phyloP scores from a whole-genome alignment of 2,113 vertebrate species.

The Podiceps cristatus region DNA sequence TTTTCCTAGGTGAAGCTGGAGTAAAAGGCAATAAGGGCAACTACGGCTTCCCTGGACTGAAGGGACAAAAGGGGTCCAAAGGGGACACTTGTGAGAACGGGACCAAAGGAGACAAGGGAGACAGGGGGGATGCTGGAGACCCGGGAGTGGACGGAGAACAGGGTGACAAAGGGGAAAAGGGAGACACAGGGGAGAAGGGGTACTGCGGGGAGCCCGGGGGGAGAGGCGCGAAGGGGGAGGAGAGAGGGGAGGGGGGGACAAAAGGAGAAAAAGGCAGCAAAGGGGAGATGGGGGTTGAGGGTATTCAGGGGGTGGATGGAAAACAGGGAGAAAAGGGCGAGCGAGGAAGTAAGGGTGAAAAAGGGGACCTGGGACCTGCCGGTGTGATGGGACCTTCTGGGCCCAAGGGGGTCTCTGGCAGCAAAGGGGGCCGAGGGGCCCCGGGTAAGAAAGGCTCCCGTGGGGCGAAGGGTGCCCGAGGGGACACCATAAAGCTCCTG shows the following conservation, averaged over 20 bases:
- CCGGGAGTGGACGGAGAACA: conserved; percentile 75
- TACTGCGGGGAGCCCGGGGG: conserved; percentile 83
- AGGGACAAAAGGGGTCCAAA: conserved; percentile 86
- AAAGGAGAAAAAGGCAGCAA: conserved; percentile 86
- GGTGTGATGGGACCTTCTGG: conserved; percentile 81
- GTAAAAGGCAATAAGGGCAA: conserved; percentile 89
- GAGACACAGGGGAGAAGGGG: conserved; percentile 88
- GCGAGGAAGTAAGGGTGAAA: conserved; percentile 84
- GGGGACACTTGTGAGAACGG: conserved; percentile 87
- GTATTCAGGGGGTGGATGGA: conserved; percentile 80
- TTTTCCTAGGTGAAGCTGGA: conserved; percentile 85
- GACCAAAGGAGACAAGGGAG: conserved; percentile 90
- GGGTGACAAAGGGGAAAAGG: conserved; percentile 85
- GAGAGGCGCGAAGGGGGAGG: conserved; percentile 85
- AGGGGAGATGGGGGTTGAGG: conserved; percentile 83
- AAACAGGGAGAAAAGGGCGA: conserved; percentile 82
- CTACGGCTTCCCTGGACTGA: conserved; percentile 80
- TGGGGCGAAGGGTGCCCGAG: conserved; percentile 87
- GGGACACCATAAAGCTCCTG: conserved; percentile 52
- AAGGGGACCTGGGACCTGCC: conserved; percentile 82
- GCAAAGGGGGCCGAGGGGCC: conserved; percentile 86
- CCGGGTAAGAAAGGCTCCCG: conserved; percentile 88
- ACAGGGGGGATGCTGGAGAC: conserved; percentile 77
- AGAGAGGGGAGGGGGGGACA: conserved; percentile 80
- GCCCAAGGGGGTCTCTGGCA: conserved; percentile 82